Conservation (phyloP, 2,888 invertebrate species). For the Lasioglossum villosulum region DNA sequence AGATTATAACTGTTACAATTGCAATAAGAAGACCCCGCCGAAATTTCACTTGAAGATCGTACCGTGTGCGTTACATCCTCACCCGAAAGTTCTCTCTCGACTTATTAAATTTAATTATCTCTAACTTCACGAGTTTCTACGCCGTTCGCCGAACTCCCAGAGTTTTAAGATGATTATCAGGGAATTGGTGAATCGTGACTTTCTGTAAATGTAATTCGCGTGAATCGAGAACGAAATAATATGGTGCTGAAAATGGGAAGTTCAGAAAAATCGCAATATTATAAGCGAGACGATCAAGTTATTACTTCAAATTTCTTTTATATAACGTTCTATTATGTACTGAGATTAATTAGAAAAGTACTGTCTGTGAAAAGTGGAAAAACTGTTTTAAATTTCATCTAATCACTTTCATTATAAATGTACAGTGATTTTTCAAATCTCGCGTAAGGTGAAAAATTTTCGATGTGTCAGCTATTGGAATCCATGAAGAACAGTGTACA, state of each 20-base stretch:
- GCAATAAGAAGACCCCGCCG: neutral
- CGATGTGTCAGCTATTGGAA: too few species aligned
- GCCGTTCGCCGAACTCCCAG: conserved; percentile 25
- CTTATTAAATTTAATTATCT: conserved; percentile 62
- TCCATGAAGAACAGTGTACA: too few species aligned
- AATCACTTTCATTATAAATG: neutral
- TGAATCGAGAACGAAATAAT: neutral
- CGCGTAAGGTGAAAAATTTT: too few species aligned
- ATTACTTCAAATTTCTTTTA: too few species aligned
- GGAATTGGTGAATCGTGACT: conserved; percentile 24
- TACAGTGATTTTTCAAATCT: too few species aligned
- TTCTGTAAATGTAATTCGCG: neutral
- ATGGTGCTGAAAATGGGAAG: neutral
- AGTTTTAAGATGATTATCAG: conserved; percentile 39
- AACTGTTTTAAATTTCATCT: neutral
- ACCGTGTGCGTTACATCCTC: conserved; percentile 23
- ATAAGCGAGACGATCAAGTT: neutral
- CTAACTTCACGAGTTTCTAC: conserved; percentile 46
- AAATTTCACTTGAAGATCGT: neutral
- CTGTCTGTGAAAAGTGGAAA: too few species aligned
- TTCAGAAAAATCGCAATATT: neutral
- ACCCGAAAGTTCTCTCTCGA: conserved; percentile 45
- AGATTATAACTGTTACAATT: neutral
- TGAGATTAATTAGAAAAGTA: too few species aligned
- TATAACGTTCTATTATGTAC: too few species aligned